Evolutionary conservation across 1,140 invertebrate species (phyloP).

Genomic region (Trachelipus rathkii): DNA sequence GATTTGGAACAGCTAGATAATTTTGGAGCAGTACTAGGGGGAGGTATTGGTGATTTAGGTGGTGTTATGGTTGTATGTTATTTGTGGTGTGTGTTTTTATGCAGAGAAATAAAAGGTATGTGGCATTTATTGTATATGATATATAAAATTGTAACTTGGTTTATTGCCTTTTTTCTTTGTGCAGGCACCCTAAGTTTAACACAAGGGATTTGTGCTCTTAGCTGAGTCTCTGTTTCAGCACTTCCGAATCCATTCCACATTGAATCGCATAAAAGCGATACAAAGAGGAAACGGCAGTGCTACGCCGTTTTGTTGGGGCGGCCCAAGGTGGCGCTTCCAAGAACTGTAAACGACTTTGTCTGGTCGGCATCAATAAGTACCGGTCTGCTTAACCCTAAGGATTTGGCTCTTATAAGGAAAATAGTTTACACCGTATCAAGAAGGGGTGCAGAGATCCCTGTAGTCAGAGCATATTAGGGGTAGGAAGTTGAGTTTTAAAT

Average conservation of each 20-base stretch:
- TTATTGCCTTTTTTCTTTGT: slow-evolving; percentile 50
- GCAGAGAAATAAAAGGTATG: no score
- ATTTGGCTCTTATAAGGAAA: neutral
- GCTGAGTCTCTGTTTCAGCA: slow-evolving; percentile 88
- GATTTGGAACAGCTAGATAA: no score
- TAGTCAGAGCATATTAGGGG: neutral
- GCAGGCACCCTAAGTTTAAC: slow-evolving; percentile 80
- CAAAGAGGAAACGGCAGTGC: slow-evolving; percentile 29
- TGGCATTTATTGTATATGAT: no score
- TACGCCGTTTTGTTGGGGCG: neutral
- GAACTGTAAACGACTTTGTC: neutral
- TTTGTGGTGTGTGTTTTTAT: no score
- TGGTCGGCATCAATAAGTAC: neutral
- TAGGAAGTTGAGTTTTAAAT: neutral
- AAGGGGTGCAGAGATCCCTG: neutral
- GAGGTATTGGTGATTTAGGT: no score
- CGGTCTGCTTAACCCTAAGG: neutral
- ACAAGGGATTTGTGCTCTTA: slow-evolving; percentile 78
- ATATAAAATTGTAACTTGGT: no score
- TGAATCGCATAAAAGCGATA: slow-evolving; percentile 54
- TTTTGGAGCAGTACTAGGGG: no score
- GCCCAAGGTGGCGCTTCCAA: neutral
- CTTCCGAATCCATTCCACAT: slow-evolving; percentile 80
- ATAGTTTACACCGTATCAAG: neutral
- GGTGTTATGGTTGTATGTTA: no score